phyloP scores from a whole-genome alignment of 2,113 vertebrate species.

The Pimephales promelas region DNA sequence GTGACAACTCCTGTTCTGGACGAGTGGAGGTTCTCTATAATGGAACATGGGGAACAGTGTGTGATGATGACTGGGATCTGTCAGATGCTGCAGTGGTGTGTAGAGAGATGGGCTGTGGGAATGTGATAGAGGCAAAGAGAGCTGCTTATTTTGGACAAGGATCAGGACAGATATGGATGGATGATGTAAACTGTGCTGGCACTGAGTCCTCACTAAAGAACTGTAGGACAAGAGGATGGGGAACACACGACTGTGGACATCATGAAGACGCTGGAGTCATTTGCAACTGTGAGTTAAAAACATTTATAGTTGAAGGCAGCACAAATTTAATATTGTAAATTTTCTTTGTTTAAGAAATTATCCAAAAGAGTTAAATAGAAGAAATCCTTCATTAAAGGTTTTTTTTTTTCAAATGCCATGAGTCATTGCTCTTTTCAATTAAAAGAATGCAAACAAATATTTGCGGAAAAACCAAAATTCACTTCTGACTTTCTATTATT shows the following conservation, averaged over 20 bases:
- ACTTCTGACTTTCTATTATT: too few species aligned
- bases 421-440: too few species aligned
- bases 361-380: too few species aligned
- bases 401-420: too few species aligned
- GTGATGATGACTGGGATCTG: neutral
- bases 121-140: neutral
- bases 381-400: too few species aligned
- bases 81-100: conserved; percentile 27
- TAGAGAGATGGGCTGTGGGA: conserved; percentile 6
- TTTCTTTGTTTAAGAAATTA: too few species aligned
- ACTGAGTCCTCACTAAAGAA: neutral
- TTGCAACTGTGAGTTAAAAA: too few species aligned
- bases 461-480: too few species aligned
- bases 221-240: neutral
- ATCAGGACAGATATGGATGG: conserved; percentile 17
- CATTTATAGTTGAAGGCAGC: too few species aligned
- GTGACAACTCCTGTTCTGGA: neutral
- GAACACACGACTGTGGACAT: neutral
- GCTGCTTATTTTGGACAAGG: neutral
- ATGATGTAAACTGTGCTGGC: neutral
- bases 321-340: too few species aligned
- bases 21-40: conserved; percentile 33
- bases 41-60: conserved; percentile 24
- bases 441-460: too few species aligned
- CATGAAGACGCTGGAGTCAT: neutral